Base-by-base conservation (phyloP, 2,797 vertebrate species). In the Lateolabrax maculatus region DNA sequence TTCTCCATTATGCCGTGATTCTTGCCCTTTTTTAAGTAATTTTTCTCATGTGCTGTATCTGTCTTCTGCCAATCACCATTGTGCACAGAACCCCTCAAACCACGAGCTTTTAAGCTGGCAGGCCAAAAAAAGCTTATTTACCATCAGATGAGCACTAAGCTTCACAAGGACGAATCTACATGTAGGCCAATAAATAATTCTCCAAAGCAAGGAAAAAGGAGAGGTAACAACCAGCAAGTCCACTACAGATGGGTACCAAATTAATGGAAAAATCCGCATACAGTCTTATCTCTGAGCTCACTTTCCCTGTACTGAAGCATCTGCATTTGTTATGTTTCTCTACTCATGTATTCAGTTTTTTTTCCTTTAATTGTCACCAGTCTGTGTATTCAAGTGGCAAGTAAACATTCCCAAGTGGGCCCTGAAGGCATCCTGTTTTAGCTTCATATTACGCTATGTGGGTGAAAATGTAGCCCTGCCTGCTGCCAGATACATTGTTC, bases 391-490 rank as follows among this genome's bases (percentile, higher is more conserved):
- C 65, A 69, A 69, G 77, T 75, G 16, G 52, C 41, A 44, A 58
- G 60, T 61, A 83, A 71, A 66, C 43, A 72, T 58, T 89, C 83
- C 77, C 84, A 18, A 46, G 81, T 62, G 78, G 80, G 52, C 71
- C 84, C 81, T 23, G 62, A 43, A 75, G 76, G 82, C 79, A 81
- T 87, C 76, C 61, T n/a, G 75, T 83, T 83, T 66, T 41, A 71
- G 63, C 68, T 72, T 41, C 46, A 18, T 41, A 60, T 58, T 62
- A 8, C 79, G 62, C 63, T 55, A 25, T 39, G 71, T 60, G 43
- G 16, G 56, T 80, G 71, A 31, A 81, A 71, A 68, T 23, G 79
- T 43, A 25, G 56, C 77, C 58, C 27, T 44, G 69, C 66, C 61
- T 77, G 51, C 78, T 79, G 79, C 71, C 87, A 83, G 60, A 55